Evolutionary conservation across 2,797 vertebrate species (phyloP).

Genomic region (Choloepus didactylus): DNA sequence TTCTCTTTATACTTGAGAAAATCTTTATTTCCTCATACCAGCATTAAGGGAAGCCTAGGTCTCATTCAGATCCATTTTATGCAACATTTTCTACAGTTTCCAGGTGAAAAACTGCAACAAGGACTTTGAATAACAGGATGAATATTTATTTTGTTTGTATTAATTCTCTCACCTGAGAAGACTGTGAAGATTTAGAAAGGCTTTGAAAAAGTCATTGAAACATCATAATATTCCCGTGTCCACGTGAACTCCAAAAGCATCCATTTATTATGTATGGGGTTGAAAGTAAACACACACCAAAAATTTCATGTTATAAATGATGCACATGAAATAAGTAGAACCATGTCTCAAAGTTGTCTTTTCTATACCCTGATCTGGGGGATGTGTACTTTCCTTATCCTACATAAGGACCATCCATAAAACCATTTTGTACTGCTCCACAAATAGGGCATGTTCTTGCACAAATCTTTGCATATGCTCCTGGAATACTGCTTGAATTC

Average conservation of each 20-base stretch:
- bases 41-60: neutral
- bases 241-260: neutral
- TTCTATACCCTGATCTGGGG: neutral
- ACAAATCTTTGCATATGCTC: neutral
- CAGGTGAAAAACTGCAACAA: neutral
- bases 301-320: neutral
- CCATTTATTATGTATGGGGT: neutral
- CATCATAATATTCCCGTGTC: neutral
- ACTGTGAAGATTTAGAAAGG: neutral
- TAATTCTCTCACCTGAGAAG: slow-evolving; percentile 4
- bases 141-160: slow-evolving; percentile 30
- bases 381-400: neutral
- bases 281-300: neutral
- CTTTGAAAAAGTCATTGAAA: neutral
- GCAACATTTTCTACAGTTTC: neutral
- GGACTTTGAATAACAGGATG: neutral
- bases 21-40: neutral
- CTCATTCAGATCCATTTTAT: neutral
- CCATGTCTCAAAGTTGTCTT: neutral
- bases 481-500: neutral
- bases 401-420: neutral
- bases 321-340: neutral
- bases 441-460: neutral
- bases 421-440: neutral
- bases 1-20: slow-evolving; percentile 5